Conservation (phyloP, 2,888 invertebrate species). For the Autographa gamma region DNA sequence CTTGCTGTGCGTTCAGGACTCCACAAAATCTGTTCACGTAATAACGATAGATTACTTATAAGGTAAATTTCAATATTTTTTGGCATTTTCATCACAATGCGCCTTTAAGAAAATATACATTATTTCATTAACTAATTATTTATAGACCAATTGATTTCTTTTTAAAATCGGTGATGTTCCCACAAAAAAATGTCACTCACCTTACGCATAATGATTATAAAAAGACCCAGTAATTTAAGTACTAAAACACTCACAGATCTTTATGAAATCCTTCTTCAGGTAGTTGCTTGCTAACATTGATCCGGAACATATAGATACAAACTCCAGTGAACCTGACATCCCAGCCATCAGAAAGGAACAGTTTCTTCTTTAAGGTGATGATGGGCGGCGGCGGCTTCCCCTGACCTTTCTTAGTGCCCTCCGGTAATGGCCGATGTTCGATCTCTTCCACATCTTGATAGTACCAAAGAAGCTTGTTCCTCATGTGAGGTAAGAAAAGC, state of each 20-base stretch:
- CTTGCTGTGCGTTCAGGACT: constrained; percentile 93
- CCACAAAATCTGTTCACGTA: constrained; percentile 91
- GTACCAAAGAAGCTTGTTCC: constrained; percentile 95
- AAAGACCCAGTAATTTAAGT: not conserved
- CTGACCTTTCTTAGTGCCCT: constrained; percentile 85
- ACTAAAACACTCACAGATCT: constrained; percentile 88
- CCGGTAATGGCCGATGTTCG: constrained; percentile 85
- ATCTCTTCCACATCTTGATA: constrained; percentile 95
- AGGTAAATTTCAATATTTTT: no score
- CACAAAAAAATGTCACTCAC: not conserved
- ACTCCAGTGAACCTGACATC: constrained; percentile 94
- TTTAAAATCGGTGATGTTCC: no score
- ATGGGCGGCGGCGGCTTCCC: constrained; percentile 83
- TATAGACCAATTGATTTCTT: no score
- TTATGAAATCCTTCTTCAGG: constrained; percentile 98
- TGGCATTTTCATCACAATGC: no score
- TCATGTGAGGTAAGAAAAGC: constrained; percentile 95
- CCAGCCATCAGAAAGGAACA: constrained; percentile 96
- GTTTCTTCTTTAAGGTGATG: constrained; percentile 91
- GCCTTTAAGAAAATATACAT: no score
- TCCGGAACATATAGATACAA: constrained; percentile 95
- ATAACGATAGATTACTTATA: not conserved
- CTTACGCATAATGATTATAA: no score
- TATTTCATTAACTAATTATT: no score
- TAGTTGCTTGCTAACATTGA: constrained; percentile 94